A percentile compares a stretch with the other conserved stretches of the same genome.
Conservation (phyloP, 2,888 invertebrate species). For the Lymantria dispar region DNA sequence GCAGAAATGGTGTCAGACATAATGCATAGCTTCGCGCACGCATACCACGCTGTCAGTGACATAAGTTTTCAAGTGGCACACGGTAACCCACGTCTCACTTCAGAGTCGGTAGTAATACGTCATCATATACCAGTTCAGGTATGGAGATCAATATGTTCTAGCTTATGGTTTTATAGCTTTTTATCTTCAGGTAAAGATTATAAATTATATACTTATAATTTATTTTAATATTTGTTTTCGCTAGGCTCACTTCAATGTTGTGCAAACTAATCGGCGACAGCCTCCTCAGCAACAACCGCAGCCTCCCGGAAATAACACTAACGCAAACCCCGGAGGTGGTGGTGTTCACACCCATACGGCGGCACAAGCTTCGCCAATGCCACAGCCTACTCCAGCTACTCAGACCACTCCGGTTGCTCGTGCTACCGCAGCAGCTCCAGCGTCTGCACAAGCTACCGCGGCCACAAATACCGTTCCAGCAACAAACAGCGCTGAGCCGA, state of each 20-base stretch:
- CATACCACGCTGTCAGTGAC: constrained; percentile 94
- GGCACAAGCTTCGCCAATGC: background rate
- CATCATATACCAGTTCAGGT: constrained; percentile 57
- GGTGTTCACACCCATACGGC: background rate
- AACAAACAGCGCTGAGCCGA: background rate
- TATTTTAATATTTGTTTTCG: background rate
- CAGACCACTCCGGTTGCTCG: background rate
- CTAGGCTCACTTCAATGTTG: constrained; percentile 60
- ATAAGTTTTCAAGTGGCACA: constrained; percentile 78
- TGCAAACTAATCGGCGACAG: constrained; percentile 44
- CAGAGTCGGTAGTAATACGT: constrained; percentile 40
- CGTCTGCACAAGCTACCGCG: background rate
- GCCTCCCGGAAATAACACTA: background rate
- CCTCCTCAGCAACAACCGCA: constrained; percentile 17
- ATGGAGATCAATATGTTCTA: background rate
- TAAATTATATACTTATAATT: background rate
- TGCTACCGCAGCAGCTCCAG: background rate
- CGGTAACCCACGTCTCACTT: constrained; percentile 45
- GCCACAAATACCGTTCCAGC: background rate
- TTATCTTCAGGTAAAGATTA: background rate
- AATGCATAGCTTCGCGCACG: constrained; percentile 93
- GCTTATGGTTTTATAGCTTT: background rate
- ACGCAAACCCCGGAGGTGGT: background rate
- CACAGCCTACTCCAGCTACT: background rate
- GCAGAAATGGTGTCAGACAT: constrained; percentile 90